These are phyloP conservation scores for Lasioglossum leucozonium DNA, from an alignment of 2,888 invertebrate species.

Conservation along the genomic window DNA sequence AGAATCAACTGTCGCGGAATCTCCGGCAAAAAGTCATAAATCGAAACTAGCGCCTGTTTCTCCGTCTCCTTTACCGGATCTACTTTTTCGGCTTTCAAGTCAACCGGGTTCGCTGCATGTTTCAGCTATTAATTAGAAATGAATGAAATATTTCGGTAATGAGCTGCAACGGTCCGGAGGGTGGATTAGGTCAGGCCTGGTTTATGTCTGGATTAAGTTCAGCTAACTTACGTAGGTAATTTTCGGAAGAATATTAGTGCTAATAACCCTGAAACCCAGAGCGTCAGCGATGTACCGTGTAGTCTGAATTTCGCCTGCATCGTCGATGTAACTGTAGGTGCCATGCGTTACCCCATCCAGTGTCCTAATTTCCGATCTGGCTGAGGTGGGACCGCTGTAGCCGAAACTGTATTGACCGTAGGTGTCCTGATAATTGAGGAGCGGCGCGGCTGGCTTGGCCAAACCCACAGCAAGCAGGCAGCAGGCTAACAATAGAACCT, in stretches of 20 bases:
- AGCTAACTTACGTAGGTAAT: constrained; percentile 70
- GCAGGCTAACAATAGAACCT: constrained; percentile 24
- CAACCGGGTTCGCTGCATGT: neutral
- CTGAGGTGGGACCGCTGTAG: constrained; percentile 79
- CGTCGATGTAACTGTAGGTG: constrained; percentile 84
- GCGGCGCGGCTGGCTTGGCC: constrained; percentile 62
- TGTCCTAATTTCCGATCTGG: constrained; percentile 82
- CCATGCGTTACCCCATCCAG: constrained; percentile 84
- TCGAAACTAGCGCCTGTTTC: no score
- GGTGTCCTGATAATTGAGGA: constrained; percentile 82
- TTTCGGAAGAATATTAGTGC: constrained; percentile 84
- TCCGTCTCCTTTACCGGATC: no score
- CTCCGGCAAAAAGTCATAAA: no score
- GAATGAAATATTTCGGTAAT: no score
- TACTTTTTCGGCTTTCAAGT: neutral
- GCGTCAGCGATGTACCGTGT: constrained; percentile 84
- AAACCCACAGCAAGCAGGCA: constrained; percentile 58
- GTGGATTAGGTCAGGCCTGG: neutral
- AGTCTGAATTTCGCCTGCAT: constrained; percentile 83
- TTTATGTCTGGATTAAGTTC: neutral
- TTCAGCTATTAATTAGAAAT: constrained; percentile 20
- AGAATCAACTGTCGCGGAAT: no score
- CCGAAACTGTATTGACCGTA: constrained; percentile 84
- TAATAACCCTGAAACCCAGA: constrained; percentile 84
- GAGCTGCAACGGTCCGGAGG: no score